Conservation (phyloP, 2,888 invertebrate species). For the Caenorhabditis sp. region DNA sequence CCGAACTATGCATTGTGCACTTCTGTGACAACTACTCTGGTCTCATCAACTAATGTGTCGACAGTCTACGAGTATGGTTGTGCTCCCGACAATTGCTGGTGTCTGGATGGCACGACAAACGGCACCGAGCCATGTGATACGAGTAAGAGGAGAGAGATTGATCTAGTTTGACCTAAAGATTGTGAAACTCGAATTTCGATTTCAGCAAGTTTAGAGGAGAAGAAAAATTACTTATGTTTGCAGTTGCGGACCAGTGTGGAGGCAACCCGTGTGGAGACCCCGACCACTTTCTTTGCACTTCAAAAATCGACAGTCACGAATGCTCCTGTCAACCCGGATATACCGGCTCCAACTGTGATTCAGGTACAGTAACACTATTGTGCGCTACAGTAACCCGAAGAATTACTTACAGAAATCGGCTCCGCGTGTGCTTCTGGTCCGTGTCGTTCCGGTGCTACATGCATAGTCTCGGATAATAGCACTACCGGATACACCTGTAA, state of each 20-base stretch:
- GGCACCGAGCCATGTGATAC: constrained; percentile 50
- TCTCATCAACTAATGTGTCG: constrained; percentile 41
- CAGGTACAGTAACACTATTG: background rate
- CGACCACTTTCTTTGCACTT: constrained; percentile 9
- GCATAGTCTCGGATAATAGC: background rate
- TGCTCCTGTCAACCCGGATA: constrained; percentile 47
- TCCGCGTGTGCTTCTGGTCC: constrained; percentile 31
- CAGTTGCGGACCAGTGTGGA: constrained; percentile 33
- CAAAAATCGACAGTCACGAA: constrained; percentile 37
- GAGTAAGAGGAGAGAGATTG: constrained; percentile 14
- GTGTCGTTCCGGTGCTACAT: constrained; percentile 51
- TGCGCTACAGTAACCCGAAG: background rate
- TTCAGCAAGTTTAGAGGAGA: no score
- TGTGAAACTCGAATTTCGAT: no score
- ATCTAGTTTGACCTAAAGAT: no score
- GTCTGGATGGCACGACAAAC: constrained; percentile 51
- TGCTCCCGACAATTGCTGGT: constrained; percentile 47
- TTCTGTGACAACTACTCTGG: constrained; percentile 27
- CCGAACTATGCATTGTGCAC: constrained; percentile 58
- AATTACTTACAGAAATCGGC: constrained; percentile 13
- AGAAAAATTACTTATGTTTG: no score
- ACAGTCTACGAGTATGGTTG: constrained; percentile 45
- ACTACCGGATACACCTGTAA: constrained; percentile 42
- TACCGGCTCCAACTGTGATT: constrained; percentile 37
- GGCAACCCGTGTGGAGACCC: constrained; percentile 35